phyloP scores from a whole-genome alignment of 2,113 vertebrate species.

The Ceyx cyanopectus region DNA sequence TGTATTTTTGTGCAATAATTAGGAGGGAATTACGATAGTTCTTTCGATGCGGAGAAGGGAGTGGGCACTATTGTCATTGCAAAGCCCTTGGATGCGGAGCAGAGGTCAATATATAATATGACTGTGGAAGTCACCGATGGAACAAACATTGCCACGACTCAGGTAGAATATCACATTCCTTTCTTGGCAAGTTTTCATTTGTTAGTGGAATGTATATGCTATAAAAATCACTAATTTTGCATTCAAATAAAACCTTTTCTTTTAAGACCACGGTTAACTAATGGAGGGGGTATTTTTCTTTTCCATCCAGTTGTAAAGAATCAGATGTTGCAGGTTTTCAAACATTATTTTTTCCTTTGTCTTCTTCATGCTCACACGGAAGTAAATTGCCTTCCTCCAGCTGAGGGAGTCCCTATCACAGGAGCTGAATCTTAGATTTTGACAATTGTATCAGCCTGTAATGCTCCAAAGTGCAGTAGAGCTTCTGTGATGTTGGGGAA shows the following conservation, averaged over 20 bases:
- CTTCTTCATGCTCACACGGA: neutral
- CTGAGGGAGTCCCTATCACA: neutral
- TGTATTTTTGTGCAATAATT: conserved; percentile 78
- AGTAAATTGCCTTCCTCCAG: conserved; percentile 36
- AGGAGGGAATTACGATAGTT: conserved; percentile 94
- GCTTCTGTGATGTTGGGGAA: neutral
- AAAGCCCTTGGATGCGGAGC: conserved; percentile 93
- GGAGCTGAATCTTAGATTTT: neutral
- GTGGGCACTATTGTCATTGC: conserved; percentile 95
- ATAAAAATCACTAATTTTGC: conserved; percentile 26
- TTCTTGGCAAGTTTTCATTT: conserved; percentile 44
- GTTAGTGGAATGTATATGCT: conserved; percentile 35
- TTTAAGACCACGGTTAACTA: conserved; percentile 12
- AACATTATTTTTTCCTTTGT: conserved; percentile 15
- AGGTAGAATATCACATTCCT: conserved; percentile 80
- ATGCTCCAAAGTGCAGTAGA: conserved; percentile 39
- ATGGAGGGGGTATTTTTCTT: conserved; percentile 23
- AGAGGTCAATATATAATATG: conserved; percentile 93
- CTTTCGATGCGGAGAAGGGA: conserved; percentile 92
- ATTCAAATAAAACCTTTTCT: neutral
- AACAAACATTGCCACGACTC: conserved; percentile 86
- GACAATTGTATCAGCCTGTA: neutral
- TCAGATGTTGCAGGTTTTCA: neutral
- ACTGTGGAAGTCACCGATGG: conserved; percentile 95
- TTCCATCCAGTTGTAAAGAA: conserved; percentile 25